Conservation (phyloP, 2,888 invertebrate species). For the Argynnis bischoffii region DNA sequence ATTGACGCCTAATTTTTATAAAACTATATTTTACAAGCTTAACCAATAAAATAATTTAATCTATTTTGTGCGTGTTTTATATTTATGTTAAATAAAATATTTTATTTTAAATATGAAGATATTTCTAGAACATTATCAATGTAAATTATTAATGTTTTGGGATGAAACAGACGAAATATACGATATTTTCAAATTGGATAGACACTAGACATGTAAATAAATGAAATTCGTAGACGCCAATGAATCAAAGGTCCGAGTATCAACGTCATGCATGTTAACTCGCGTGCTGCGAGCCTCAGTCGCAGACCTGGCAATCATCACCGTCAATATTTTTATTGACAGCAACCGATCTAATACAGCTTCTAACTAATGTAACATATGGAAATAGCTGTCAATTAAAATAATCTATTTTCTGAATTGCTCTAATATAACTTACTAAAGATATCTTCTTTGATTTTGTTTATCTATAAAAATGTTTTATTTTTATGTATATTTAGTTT, state of each 20-base stretch:
- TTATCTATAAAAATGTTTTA: too few species aligned
- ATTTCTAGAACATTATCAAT: too few species aligned
- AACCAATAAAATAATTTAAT: not conserved
- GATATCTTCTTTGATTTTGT: too few species aligned
- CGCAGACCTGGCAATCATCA: conserved; percentile 29
- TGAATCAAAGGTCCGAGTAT: conserved; percentile 3
- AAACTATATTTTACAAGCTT: not conserved
- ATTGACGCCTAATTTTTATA: conserved; percentile 7
- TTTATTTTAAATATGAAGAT: too few species aligned
- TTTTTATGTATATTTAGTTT: not conserved
- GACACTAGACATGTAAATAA: not conserved
- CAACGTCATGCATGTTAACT: conserved; percentile 11
- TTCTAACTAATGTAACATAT: conserved; percentile 3
- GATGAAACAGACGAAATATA: too few species aligned
- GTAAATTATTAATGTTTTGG: too few species aligned
- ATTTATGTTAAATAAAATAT: too few species aligned
- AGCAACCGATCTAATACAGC: conserved; percentile 24
- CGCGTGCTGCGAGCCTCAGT: conserved; percentile 8
- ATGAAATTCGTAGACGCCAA: conserved; percentile 4
- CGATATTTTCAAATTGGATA: not conserved
- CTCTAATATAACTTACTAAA: too few species aligned
- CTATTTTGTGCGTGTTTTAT: not conserved
- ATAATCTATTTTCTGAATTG: not conserved
- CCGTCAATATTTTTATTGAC: conserved; percentile 29
- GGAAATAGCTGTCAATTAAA: conserved; percentile 1